Percentiles rank a stretch among this genome's conserved stretches.
Conservation (phyloP, 2,113 vertebrate genomes). For the Cephalopholis sonnerati region DNA sequence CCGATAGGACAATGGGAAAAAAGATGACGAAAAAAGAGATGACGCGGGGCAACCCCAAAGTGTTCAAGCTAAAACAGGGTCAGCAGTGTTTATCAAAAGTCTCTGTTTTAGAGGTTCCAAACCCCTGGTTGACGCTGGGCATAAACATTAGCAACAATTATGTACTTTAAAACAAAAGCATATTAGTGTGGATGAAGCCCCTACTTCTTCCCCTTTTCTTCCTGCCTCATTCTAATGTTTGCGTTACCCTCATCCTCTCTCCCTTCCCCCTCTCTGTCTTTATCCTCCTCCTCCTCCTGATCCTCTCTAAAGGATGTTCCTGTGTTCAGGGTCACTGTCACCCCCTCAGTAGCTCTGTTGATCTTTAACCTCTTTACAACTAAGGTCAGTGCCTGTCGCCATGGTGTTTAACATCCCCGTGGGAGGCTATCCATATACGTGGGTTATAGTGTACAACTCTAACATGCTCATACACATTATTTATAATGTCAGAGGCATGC, state of each 20-base stretch:
- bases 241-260: constrained; percentile 31
- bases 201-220: not conserved
- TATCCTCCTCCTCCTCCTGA: constrained; percentile 30
- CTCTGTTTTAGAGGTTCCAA: too few relatives aligned
- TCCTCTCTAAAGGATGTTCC: constrained; percentile 68
- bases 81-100: too few relatives aligned
- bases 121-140: too few relatives aligned
- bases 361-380: constrained; percentile 78
- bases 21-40: too few relatives aligned
- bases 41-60: too few relatives aligned
- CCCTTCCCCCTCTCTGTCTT: constrained; percentile 3
- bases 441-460: constrained; percentile 40
- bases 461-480: constrained; percentile 45
- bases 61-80: too few relatives aligned
- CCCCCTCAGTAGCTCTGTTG: constrained; percentile 45
- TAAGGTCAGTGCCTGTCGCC: constrained; percentile 76
- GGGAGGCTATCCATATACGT: constrained; percentile 46
- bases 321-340: constrained; percentile 71
- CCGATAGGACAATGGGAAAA: too few relatives aligned
- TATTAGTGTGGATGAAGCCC: too few relatives aligned
- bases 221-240: constrained; percentile 37
- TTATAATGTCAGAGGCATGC: constrained; percentile 40
- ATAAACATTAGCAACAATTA: too few relatives aligned
- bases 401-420: constrained; percentile 66
- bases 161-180: too few relatives aligned